Conservation (phyloP, 2,113 vertebrate species). For the Fulica atra region DNA sequence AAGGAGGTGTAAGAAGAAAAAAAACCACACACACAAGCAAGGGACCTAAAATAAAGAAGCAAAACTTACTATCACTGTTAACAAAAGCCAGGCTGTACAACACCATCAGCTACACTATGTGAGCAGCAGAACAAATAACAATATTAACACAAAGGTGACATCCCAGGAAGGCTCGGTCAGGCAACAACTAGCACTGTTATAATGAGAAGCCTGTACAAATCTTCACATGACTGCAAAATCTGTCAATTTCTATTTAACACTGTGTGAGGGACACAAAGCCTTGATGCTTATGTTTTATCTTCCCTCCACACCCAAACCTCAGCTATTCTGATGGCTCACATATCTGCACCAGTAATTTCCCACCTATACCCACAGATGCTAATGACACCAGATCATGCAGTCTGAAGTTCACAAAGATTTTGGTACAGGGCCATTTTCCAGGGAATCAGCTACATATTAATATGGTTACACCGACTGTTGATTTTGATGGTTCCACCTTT, state of each 20-base stretch:
- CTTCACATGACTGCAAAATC: background rate
- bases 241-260: background rate
- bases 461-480: background rate
- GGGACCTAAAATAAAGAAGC: background rate
- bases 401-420: background rate
- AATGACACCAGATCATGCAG: background rate
- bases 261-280: background rate
- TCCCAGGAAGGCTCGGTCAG: background rate
- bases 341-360: background rate
- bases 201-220: background rate
- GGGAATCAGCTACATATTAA: background rate
- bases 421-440: background rate
- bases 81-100: background rate
- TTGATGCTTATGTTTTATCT: background rate
- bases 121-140: background rate
- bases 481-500: background rate
- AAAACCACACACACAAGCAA: background rate
- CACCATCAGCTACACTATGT: background rate
- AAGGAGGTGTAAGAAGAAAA: background rate
- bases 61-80: background rate
- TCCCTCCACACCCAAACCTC: background rate
- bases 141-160: background rate
- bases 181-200: accelerated
- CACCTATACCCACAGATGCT: background rate
- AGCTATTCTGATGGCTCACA: background rate